Evolutionary conservation across 2,888 invertebrate species (phyloP).

Genomic region (Xestia rhomboidea): DNA sequence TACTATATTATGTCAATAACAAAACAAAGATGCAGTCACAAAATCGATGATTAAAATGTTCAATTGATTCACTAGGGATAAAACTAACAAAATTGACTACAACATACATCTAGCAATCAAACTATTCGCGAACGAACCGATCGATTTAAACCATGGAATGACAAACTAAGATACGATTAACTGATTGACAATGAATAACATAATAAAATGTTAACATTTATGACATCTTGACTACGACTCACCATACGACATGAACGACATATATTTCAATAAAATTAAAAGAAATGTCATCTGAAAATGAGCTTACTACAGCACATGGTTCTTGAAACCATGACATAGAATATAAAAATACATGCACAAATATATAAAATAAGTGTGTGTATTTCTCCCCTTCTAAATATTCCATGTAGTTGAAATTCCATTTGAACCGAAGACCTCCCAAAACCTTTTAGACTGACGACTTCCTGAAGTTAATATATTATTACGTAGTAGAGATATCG

Average conservation of each 20-base stretch:
- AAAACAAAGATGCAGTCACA: neutral
- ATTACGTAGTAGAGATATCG: constrained; percentile 33
- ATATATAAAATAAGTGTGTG: constrained; percentile 24
- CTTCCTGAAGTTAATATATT: constrained; percentile 28
- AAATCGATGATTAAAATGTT: neutral
- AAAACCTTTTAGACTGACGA: constrained; percentile 59
- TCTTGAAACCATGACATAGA: neutral
- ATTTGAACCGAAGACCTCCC: constrained; percentile 35
- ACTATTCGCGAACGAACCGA: constrained; percentile 10
- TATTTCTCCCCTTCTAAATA: constrained; percentile 4
- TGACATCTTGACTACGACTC: constrained; percentile 5
- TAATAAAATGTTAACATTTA: neutral
- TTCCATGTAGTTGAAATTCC: constrained; percentile 35
- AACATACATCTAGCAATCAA: neutral
- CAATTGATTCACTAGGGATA: neutral
- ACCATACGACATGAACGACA: constrained; percentile 1
- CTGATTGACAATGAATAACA: constrained; percentile 2
- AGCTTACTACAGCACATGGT: constrained; percentile 31
- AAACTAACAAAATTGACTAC: constrained; percentile 10
- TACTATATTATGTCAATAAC: neutral
- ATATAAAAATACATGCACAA: constrained; percentile 33
- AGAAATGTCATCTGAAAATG: neutral
- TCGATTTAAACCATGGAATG: neutral
- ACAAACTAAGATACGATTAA: neutral
- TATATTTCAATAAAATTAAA: constrained; percentile 11